Evolutionary conservation across 30 jellyfish, hydroid and myxozoan species (phyloP).

Genomic region (Euphysa ruthae): DNA sequence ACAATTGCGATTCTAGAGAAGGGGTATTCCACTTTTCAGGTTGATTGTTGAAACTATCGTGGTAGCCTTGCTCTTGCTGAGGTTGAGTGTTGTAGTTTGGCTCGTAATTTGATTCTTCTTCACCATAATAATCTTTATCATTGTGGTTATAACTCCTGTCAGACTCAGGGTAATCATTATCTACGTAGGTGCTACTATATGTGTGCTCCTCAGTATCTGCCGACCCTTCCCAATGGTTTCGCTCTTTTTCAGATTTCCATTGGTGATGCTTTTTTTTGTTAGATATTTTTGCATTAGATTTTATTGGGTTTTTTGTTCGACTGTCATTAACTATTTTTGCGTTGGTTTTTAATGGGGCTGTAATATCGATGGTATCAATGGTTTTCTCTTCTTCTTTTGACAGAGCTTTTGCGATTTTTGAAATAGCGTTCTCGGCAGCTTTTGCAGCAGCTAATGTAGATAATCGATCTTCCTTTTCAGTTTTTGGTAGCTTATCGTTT

Average conservation of each 20-base stretch:
- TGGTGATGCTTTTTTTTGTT: no score
- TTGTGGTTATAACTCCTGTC: conserved; percentile 1
- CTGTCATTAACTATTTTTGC: background rate
- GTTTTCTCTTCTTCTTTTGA: background rate
- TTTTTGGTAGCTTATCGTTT: background rate
- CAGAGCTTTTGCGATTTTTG: background rate
- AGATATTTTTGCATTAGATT: no score
- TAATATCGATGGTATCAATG: background rate
- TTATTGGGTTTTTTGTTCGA: background rate
- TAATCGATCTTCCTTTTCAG: background rate
- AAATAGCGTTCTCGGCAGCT: background rate
- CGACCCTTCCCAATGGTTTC: background rate
- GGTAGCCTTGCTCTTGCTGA: conserved; percentile 22
- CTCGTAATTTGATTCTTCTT: background rate
- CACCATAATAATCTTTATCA: conserved; percentile 16
- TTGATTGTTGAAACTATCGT: background rate
- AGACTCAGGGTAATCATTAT: background rate
- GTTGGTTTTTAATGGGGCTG: no score
- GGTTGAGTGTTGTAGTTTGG: conserved; percentile 5
- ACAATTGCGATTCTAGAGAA: conserved; percentile 6
- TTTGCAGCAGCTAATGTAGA: conserved; percentile 1
- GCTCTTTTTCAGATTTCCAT: no score
- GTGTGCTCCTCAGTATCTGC: background rate
- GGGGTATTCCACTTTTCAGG: conserved; percentile 4
- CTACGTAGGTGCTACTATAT: background rate